Evolutionary conservation across 1,140 invertebrate genomes (phyloP), one percentile per base, ranked within the genome.

Genomic region (Drosophila lowei): DNA sequence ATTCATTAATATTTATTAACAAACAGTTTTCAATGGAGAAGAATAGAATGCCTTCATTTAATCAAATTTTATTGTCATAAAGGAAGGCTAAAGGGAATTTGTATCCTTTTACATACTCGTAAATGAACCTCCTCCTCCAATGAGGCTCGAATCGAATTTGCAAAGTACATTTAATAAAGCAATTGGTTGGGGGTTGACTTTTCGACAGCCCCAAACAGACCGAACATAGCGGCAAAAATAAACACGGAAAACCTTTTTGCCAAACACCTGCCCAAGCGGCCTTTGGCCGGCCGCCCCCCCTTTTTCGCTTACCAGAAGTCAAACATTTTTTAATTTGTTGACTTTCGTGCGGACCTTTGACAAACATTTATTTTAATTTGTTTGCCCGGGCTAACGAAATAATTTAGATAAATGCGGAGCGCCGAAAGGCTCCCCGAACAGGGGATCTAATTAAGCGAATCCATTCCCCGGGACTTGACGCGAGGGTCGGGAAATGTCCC

Each of bases 361-460:
- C 81, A 77, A 83, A 81, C 70, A 83, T 83, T 83, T 75, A 72
- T 83, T 83, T 75, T 84, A 84, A 76, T 83, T 83, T 83, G 72
- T 79, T 84, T 84, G 76, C 52, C 62, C 60, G 30, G 57, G 61
- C 75, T 75, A 72, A 79, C 79, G 55, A 84, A 84, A 84, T 84
- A 84, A 84, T 84, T 84, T 84, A 79, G 76, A 84, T 84, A 67
- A 85, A 84, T 84, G 59, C 47, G 52, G 38, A 43, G 23, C 18
- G 16, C 11, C 44, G 11, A 66, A 38, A 66, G 34, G 48, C 50
- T 44, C n/a, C 34, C 16, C 49, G 16, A 25, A 43, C 56, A 60
- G 23, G 56, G 18, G 23, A 76, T 63, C 79, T 76, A 84, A 85
- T 84, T 84, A 83, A 84, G 75, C 75, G 34, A 58, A 57, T 55